Evolutionary conservation across 2,113 vertebrate genomes (phyloP).

Genomic region (Thunnus thynnus): DNA sequence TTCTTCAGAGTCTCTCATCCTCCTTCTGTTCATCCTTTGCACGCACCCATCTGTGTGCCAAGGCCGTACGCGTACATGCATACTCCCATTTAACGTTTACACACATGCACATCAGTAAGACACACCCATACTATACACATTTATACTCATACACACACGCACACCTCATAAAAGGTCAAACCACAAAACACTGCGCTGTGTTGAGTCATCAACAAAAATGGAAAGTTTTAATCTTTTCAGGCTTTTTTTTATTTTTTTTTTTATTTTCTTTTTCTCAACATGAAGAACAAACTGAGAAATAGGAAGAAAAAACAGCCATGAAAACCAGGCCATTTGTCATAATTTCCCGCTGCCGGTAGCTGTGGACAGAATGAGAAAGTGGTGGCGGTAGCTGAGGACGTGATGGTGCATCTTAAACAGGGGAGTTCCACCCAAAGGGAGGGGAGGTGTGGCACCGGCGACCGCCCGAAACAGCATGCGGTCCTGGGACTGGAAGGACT

Average conservation of each 20-base stretch:
- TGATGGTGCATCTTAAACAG: conserved; percentile 71
- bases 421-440: conserved; percentile 26
- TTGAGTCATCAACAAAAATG: conserved; percentile 77
- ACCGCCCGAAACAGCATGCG: background rate
- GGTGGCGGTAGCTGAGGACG: conserved; percentile 56
- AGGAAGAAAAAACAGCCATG: conserved; percentile 64
- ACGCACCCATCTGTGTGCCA: conserved; percentile 7
- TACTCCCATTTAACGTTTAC: conserved; percentile 16
- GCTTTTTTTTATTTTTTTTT: conserved; percentile 22
- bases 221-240: conserved; percentile 75
- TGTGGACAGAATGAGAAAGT: conserved; percentile 79
- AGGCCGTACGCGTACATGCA: background rate
- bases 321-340: conserved; percentile 74
- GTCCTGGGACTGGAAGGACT: conserved; percentile 9
- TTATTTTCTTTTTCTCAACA: conserved; percentile 22
- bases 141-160: conserved; percentile 31
- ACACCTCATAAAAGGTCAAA: conserved; percentile 73
- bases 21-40: conserved; percentile 41
- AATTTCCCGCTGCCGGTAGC: conserved; percentile 77
- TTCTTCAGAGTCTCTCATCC: conserved; percentile 28
- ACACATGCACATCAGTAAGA: conserved; percentile 17
- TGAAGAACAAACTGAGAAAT: conserved; percentile 71
- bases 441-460: conserved; percentile 5
- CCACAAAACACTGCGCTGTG: conserved; percentile 55
- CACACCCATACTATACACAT: conserved; percentile 49